Conservation (phyloP, 2,888 invertebrate species). For the Torymus texanus region DNA sequence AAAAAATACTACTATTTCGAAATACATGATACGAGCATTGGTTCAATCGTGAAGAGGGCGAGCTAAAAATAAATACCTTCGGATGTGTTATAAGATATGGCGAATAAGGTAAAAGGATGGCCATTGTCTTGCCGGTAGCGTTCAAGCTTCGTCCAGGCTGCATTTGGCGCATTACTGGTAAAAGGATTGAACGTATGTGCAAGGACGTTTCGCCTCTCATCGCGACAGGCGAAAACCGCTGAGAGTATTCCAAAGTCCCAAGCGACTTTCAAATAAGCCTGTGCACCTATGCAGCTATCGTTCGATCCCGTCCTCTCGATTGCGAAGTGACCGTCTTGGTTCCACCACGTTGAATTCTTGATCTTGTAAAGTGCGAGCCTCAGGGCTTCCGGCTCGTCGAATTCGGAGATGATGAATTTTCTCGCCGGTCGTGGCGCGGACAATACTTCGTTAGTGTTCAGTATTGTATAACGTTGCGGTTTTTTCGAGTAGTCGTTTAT, state of each 20-base stretch:
- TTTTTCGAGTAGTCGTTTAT: not conserved
- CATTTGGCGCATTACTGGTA: not conserved
- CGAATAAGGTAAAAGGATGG: conserved; percentile 35
- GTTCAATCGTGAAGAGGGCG: too few species aligned
- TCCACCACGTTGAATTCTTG: conserved; percentile 28
- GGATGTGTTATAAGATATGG: not conserved
- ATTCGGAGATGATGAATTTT: not conserved
- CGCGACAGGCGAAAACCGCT: conserved; percentile 13
- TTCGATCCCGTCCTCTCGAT: not conserved
- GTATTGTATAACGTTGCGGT: conserved; percentile 1
- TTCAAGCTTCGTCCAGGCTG: not conserved
- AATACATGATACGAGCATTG: too few species aligned
- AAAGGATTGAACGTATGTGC: conserved; percentile 19
- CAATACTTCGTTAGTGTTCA: not conserved
- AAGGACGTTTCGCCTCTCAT: not conserved
- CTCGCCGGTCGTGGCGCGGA: not conserved
- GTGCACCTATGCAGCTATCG: conserved; percentile 8
- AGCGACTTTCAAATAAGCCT: conserved; percentile 17
- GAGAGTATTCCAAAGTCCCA: conserved; percentile 30
- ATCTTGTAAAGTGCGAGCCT: conserved; percentile 12
- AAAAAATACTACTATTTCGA: too few species aligned
- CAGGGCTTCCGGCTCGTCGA: not conserved
- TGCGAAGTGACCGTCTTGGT: conserved; percentile 9
- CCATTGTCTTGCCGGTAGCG: conserved; percentile 21
- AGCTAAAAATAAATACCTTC: conserved; percentile 21